Evolutionary conservation across 1,140 invertebrate species (phyloP), one percentile per base, ranked within the genome.

Genomic region (Solenopsis fugax): DNA sequence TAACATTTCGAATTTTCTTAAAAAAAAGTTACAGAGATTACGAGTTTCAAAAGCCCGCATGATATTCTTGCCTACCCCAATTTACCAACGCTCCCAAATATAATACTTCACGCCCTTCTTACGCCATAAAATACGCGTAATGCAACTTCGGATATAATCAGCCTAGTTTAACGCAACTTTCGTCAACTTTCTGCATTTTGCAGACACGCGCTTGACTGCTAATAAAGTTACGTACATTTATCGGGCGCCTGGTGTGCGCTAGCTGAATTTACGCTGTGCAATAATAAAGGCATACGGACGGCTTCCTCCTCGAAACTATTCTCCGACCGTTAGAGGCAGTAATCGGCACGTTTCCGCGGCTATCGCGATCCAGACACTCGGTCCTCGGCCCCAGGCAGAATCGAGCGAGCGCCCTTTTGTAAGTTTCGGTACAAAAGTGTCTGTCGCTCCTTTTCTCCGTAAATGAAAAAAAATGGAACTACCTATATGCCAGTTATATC

Each of bases 381-480:
- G 13, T 3, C 24, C 16, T 4, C n/a, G n/a, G n/a, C n/a, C 10
- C n/a, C 13, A 10, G 16, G 45, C 13, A 50, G 54, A 37, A 37
- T 65, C 85, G 87, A 45, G 84, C 13, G 37, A 50, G 48, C 45
- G 62, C 48, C 54, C 87, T 88, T 90, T 91, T 90, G 87, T 90
- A 48, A 78, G 64, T 73, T 45, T 71, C 21, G 64, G 34, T 29
- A 91, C 89, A 91, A 91, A 88, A 67, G 89, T 90, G 89, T 91
- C 90, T 73, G 82, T 45, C 77, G 56, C 48, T 48, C 75, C 77
- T 90, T 87, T 90, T 0, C 29, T 29, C 54, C 45, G 69, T 76
- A 87, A 78, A 82, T 87, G 85, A 71, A 62, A 72, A 72, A 60
- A 88, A 73, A 71, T 45, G 56, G 58, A 67, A 48, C 13, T 84